These are phyloP conservation scores for Rhincodon typus DNA, from an alignment of 2,797 vertebrate genomes.

Conservation along the genomic window DNA sequence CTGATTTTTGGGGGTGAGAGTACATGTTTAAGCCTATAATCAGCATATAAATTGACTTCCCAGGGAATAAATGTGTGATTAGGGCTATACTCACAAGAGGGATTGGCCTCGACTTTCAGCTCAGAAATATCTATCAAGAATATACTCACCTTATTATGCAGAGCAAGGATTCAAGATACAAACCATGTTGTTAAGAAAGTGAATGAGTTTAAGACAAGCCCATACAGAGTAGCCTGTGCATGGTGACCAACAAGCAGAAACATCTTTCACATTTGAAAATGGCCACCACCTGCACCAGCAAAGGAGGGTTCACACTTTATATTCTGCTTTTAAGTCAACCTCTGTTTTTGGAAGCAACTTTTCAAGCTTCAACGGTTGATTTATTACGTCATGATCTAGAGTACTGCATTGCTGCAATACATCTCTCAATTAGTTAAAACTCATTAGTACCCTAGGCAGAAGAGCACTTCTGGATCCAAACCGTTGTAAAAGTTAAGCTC, in stretches of 20 bases:
- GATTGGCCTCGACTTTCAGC: neutral
- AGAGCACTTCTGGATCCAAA: neutral
- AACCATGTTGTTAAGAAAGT: neutral
- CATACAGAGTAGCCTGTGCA: neutral
- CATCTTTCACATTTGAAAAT: neutral
- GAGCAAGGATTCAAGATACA: neutral
- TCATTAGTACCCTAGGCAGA: neutral
- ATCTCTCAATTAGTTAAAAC: neutral
- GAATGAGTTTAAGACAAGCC: neutral
- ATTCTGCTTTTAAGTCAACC: neutral
- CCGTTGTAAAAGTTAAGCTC: neutral
- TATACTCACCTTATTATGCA: neutral
- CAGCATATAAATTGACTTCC: neutral
- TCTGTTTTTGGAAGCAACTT: neutral
- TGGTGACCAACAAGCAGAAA: neutral
- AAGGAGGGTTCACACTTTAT: neutral
- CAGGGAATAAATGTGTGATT: neutral
- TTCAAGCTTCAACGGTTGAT: neutral
- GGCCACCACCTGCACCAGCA: neutral
- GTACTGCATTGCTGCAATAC: too few relatives aligned
- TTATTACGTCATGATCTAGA: too few relatives aligned
- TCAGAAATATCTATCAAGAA: neutral
- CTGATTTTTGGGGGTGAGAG: neutral
- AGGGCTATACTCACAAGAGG: neutral
- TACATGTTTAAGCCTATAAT: neutral